Evolutionary conservation across 2,888 invertebrate species (phyloP).

Genomic region (Halictus quadricinctus): DNA sequence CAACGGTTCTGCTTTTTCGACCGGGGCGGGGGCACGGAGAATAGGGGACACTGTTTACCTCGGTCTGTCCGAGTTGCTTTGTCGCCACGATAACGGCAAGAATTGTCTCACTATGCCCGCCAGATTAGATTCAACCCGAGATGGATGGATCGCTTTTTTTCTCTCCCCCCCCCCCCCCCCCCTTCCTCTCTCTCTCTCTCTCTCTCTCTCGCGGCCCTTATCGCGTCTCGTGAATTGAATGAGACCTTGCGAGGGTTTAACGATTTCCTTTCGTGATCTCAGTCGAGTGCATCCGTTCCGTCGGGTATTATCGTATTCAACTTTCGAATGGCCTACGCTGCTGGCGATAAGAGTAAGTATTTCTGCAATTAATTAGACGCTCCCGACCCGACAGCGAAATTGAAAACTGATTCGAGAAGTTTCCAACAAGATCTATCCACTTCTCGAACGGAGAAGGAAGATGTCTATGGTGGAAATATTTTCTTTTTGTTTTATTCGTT

Average conservation of each 20-base stretch:
- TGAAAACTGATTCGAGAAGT: too few species aligned
- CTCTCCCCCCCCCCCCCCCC: too few species aligned
- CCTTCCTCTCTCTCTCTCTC: neutral
- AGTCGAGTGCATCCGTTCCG: constrained; percentile 10
- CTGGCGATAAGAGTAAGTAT: neutral
- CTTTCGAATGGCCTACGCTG: constrained; percentile 10
- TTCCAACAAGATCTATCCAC: too few species aligned
- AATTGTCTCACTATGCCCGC: constrained; percentile 34
- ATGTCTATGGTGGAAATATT: too few species aligned
- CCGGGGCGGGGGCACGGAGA: constrained; percentile 6
- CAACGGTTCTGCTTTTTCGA: constrained; percentile 16
- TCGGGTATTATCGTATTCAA: constrained; percentile 20
- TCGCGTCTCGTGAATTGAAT: constrained; percentile 27
- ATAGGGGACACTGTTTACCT: constrained; percentile 32
- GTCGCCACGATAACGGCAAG: constrained; percentile 28
- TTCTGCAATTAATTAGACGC: neutral
- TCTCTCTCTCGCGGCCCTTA: neutral
- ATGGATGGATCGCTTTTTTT: constrained; percentile 23
- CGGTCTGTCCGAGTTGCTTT: constrained; percentile 18
- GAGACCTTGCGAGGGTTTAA: constrained; percentile 31
- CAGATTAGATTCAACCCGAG: constrained; percentile 18
- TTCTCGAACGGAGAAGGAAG: too few species aligned
- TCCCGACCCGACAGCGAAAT: too few species aligned
- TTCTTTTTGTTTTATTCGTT: too few species aligned
- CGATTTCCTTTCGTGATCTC: constrained; percentile 37